Conservation (phyloP, 2,888 invertebrate genomes). For the Empis stercorea region DNA sequence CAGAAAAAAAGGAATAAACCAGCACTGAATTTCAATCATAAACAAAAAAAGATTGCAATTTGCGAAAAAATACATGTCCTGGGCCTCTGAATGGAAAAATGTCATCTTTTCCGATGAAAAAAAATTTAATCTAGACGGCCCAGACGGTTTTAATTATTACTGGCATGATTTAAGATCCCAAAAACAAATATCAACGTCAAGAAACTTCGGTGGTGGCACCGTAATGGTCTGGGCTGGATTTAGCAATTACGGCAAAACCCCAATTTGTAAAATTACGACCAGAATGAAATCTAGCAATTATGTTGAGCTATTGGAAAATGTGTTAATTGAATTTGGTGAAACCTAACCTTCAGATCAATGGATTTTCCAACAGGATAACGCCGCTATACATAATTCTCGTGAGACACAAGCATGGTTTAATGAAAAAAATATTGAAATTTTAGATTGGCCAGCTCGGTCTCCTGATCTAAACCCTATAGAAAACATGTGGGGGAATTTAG, state of each 20-base stretch:
- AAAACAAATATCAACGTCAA: background rate
- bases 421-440: too few relatives aligned
- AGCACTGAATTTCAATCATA: too few relatives aligned
- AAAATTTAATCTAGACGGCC: background rate
- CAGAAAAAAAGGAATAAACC: too few relatives aligned
- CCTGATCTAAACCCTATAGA: too few relatives aligned
- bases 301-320: background rate
- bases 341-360: background rate
- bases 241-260: background rate
- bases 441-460: too few relatives aligned
- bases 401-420: too few relatives aligned
- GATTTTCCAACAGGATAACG: background rate
- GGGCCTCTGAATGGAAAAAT: too few relatives aligned
- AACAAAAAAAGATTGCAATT: too few relatives aligned
- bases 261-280: background rate
- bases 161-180: background rate
- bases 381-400: background rate
- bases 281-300: background rate
- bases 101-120: too few relatives aligned
- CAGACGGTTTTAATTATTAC: background rate
- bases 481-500: too few relatives aligned
- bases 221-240: background rate
- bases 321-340: background rate
- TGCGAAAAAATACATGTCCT: too few relatives aligned
- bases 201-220: background rate